Conservation (phyloP, 2,888 invertebrate genomes). For the Hyalella azteca region DNA sequence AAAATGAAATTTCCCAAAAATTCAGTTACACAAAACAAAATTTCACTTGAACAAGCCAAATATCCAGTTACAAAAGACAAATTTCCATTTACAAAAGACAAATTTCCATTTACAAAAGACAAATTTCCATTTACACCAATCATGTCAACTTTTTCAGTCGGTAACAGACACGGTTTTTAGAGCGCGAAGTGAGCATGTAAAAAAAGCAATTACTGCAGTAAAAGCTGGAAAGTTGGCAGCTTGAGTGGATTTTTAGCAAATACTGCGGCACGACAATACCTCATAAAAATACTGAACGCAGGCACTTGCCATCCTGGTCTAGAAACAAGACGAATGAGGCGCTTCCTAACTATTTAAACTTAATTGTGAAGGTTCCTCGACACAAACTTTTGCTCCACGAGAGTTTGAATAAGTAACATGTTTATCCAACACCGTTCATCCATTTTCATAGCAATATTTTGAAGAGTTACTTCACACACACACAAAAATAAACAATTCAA, state of each 20-base stretch:
- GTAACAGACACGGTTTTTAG: too few species aligned
- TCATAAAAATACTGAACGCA: neutral
- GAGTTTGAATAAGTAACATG: neutral
- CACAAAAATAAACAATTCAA: too few species aligned
- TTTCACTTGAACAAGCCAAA: neutral
- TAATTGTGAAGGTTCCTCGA: neutral
- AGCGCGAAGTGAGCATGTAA: neutral
- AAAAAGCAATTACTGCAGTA: neutral
- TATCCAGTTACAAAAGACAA: neutral
- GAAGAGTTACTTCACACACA: too few species aligned
- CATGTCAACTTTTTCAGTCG: too few species aligned
- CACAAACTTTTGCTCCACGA: neutral
- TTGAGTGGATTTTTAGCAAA: neutral
- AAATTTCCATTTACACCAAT: too few species aligned
- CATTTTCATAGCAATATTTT: too few species aligned
- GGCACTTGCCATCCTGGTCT: neutral
- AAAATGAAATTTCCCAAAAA: too few species aligned
- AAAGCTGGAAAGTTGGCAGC: conserved; percentile 4
- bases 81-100: neutral
- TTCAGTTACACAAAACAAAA: neutral
- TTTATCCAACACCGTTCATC: too few species aligned
- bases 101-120: neutral
- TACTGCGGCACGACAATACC: neutral
- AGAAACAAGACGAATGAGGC: neutral
- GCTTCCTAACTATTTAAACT: neutral